Evolutionary conservation across 1,140 invertebrate species (phyloP).

Genomic region (Dreissena rostriformis): DNA sequence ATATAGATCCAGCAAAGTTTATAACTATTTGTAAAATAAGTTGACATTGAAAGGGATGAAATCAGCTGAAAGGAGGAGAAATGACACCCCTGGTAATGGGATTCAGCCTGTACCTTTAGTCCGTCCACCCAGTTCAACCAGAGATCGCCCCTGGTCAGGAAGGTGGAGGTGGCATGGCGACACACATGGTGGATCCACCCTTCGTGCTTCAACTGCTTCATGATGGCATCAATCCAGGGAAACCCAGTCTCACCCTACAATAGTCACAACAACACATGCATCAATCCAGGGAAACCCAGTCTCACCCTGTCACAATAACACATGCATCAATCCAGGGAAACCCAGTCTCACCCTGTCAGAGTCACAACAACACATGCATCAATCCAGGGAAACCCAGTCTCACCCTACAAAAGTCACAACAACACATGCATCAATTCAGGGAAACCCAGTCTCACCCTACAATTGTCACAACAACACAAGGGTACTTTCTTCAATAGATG

Average conservation of each 20-base stretch:
- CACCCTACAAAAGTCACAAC: slow-evolving; percentile 63
- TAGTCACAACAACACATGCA: slow-evolving; percentile 84
- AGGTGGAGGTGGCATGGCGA: slow-evolving; percentile 88
- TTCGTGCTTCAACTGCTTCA: slow-evolving; percentile 86
- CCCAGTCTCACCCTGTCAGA: slow-evolving; percentile 76
- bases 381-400: slow-evolving; percentile 79
- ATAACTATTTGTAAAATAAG: too few relatives aligned
- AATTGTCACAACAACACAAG: slow-evolving; percentile 83
- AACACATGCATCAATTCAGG: slow-evolving; percentile 85
- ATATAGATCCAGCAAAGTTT: too few relatives aligned
- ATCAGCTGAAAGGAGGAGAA: not conserved
- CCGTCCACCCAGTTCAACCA: slow-evolving; percentile 89
- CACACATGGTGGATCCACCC: slow-evolving; percentile 89
- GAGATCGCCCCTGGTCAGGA: slow-evolving; percentile 88
- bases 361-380: slow-evolving; percentile 84
- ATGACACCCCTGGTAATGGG: not conserved
- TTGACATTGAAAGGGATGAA: not conserved
- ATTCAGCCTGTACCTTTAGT: slow-evolving; percentile 83
- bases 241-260: slow-evolving; percentile 78
- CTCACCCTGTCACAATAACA: slow-evolving; percentile 82
- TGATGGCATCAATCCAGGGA: slow-evolving; percentile 84
- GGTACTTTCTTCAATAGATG: too few relatives aligned
- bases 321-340: slow-evolving; percentile 83
- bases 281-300: slow-evolving; percentile 80
- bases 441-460: slow-evolving; percentile 78